A percentile compares a stretch with the other conserved stretches of the same genome.
phyloP scores from a whole-genome alignment of 2,797 vertebrate species.

The Phrynocephalus guinanensis region DNA sequence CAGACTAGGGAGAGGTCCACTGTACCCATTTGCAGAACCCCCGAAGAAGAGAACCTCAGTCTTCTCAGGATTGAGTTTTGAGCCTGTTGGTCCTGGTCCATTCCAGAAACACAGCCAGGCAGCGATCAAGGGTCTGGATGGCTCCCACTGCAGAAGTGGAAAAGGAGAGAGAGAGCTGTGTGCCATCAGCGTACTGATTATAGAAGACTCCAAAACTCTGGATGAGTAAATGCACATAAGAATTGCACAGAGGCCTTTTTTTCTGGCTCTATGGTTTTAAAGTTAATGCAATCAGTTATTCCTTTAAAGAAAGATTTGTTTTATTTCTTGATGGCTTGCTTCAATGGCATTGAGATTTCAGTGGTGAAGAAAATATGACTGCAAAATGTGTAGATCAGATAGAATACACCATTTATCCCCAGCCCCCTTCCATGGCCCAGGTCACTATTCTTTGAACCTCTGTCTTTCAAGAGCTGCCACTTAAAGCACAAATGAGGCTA shows the following conservation, averaged over 20 bases:
- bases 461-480: slow-evolving; percentile 71
- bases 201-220: not conserved
- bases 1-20: too few species aligned
- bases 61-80: too few species aligned
- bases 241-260: not conserved
- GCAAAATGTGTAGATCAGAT: fast-evolving
- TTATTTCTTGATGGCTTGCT: slow-evolving; percentile 12
- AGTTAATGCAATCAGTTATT: not conserved
- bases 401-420: not conserved
- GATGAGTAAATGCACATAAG: not conserved
- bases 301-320: not conserved
- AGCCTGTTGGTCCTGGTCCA: too few species aligned
- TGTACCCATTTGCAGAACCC: too few species aligned
- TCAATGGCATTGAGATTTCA: not conserved
- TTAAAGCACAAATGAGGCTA: slow-evolving; percentile 76
- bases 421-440: slow-evolving; percentile 57
- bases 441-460: slow-evolving; percentile 68
- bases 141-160: too few species aligned
- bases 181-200: too few species aligned
- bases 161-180: too few species aligned
- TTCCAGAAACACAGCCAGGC: too few species aligned
- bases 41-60: too few species aligned
- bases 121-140: too few species aligned
- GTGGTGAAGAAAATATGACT: slow-evolving; percentile 7
- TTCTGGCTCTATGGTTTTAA: not conserved